Base-by-base conservation (phyloP, 2,797 vertebrate genomes). In the Oryzias sinensis region DNA sequence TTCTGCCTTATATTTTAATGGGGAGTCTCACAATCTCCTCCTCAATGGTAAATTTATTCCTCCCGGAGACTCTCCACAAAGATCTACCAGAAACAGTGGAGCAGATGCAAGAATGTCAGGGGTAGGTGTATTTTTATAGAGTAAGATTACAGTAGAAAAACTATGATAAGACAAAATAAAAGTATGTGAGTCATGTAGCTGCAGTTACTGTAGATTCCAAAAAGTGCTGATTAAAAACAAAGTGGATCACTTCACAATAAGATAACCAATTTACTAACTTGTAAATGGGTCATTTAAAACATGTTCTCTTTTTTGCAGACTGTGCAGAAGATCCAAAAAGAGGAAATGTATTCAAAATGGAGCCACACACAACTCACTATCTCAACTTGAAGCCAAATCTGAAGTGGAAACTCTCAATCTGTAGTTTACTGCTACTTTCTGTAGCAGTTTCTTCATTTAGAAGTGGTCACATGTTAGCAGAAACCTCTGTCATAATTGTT, bases 1-100 rank as follows among this genome's bases (percentile, higher is more conserved):
- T 88, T 85, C 84, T 98, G 50, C 96, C 96, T 56, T 98, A 97
- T 75, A 91, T 97, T 59, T 86, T 98, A 56, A 97, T 98, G 93
- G 96, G 96, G 43, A 94, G 93, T 61, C 88, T 97, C 59, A 96
- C 96, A 4, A 87, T 96, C 40, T 80, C 91, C 1, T 92, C 94
- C 53, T 94, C 94, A 49, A 88, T 95, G 56, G 85, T 96, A 14
- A 95, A 95, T 71, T 55, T 97, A 1, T 94, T 97, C 67, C 93
- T 98, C 37, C 96, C 96, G 0, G 96, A 98, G 90, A 98, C 93
- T 43, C 91, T 93, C 1, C 89, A 93, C 0, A 90, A 63, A 84
- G 92, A 93, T 53, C 92, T 98, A 56, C 96, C 96, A 0, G 96
- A 98, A 69, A 97, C 93, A 0, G 88, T 95, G 52, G 94, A 96